Evolutionary conservation across 2,113 vertebrate genomes (phyloP).

Genomic region (Orientallactaga bullata): DNA sequence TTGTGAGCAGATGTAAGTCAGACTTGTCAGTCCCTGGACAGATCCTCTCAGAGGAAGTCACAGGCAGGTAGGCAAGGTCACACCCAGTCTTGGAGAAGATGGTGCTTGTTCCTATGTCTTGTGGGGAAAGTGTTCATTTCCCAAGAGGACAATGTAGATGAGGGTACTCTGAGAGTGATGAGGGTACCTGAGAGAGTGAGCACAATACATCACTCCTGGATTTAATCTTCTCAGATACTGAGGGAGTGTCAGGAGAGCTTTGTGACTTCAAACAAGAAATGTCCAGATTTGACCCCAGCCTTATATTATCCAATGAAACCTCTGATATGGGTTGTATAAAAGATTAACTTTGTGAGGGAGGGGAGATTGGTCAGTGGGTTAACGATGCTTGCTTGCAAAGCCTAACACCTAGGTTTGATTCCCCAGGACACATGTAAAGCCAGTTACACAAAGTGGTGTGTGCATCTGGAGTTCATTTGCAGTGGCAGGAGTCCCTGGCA

Average conservation of each 20-base stretch:
- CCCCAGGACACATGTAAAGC: no score
- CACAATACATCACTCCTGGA: neutral
- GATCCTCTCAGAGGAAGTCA: neutral
- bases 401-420: no score
- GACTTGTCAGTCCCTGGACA: neutral
- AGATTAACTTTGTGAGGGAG: no score
- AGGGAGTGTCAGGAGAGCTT: neutral
- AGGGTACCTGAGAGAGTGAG: no score
- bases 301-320: neutral
- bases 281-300: neutral
- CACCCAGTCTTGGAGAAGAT: neutral
- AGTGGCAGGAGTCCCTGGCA: no score
- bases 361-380: no score
- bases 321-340: no score
- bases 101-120: neutral
- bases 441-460: no score
- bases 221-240: neutral
- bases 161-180: no score
- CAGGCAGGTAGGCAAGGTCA: neutral
- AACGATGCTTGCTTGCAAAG: no score
- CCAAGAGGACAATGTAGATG: neutral
- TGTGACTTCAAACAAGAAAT: neutral
- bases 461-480: no score
- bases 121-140: neutral
- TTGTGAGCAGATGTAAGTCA: neutral